A percentile compares a stretch with the other conserved stretches of the same genome.
Evolutionary conservation across 2,113 vertebrate species (phyloP).

Genomic region (Forbesichthys papilliferus): DNA sequence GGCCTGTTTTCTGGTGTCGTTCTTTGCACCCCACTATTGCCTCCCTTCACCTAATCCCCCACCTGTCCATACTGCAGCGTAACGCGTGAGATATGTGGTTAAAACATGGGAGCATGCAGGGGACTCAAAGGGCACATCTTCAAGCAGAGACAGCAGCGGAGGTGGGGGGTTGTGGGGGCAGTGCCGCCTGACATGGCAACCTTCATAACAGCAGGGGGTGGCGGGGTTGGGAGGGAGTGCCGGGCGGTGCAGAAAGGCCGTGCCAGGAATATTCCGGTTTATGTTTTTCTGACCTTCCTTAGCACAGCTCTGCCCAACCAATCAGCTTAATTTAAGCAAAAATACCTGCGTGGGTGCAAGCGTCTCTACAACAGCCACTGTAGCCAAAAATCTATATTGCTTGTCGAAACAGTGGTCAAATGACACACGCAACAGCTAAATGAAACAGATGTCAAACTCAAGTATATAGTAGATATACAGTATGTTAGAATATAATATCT

Average conservation of each 20-base stretch:
- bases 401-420: too few species aligned
- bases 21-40: neutral
- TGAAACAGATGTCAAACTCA: conserved; percentile 7
- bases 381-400: too few species aligned
- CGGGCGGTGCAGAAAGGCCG: conserved; percentile 21
- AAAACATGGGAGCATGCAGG: conserved; percentile 69
- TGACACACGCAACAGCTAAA: conserved; percentile 4
- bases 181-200: conserved; percentile 39
- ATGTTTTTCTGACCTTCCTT: conserved; percentile 3
- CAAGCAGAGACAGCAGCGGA: conserved; percentile 43
- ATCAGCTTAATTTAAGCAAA: neutral
- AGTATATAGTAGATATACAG: conserved; percentile 31
- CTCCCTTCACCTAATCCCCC: neutral
- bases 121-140: conserved; percentile 53
- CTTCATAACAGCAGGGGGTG: conserved; percentile 7
- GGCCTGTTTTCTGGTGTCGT: neutral
- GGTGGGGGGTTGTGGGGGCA: conserved; percentile 11
- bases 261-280: conserved; percentile 39
- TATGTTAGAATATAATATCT: conserved; percentile 37
- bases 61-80: conserved; percentile 17
- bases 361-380: neutral
- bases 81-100: conserved; percentile 50
- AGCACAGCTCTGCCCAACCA: too few species aligned
- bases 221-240: neutral
- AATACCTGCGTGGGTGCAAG: conserved; percentile 25